Conservation (phyloP, 2,797 vertebrate genomes). For the Chelidonichthys spinosus region DNA sequence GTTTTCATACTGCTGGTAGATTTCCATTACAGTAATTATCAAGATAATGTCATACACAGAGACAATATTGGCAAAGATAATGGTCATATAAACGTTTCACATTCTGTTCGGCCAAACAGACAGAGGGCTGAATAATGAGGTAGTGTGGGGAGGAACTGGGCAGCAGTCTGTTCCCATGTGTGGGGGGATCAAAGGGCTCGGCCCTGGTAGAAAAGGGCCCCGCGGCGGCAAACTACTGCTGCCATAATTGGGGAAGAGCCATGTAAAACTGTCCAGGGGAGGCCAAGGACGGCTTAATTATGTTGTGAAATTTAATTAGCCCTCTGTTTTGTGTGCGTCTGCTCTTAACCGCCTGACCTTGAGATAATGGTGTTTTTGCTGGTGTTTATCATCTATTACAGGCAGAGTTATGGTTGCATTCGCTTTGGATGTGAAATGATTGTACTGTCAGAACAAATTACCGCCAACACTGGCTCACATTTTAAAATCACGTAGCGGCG, state of each 20-base stretch:
- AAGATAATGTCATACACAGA: slow-evolving; percentile 29
- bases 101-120: slow-evolving; percentile 23
- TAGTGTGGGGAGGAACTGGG: slow-evolving; percentile 25
- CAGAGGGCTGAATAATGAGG: slow-evolving; percentile 45
- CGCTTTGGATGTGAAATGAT: slow-evolving; percentile 28
- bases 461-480: not conserved
- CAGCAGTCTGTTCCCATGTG: slow-evolving; percentile 49
- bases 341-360: slow-evolving; percentile 59
- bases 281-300: slow-evolving; percentile 73
- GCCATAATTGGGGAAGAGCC: slow-evolving; percentile 69
- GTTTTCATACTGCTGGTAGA: slow-evolving; percentile 14
- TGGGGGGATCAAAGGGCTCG: slow-evolving; percentile 71
- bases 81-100: slow-evolving; percentile 5
- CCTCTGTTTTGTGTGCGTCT: slow-evolving; percentile 39
- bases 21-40: slow-evolving; percentile 31
- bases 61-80: slow-evolving; percentile 16
- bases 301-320: slow-evolving; percentile 75
- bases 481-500: slow-evolving; percentile 23
- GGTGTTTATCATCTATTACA: slow-evolving; percentile 56
- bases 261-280: slow-evolving; percentile 68
- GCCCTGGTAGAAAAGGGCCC: slow-evolving; percentile 46
- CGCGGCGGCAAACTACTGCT: slow-evolving; percentile 50
- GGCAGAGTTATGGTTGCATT: slow-evolving; percentile 38
- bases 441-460: slow-evolving; percentile 39
- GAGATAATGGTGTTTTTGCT: slow-evolving; percentile 40